Evolutionary conservation across 2,113 vertebrate genomes (phyloP).

Genomic region (Bombycilla garrulus): DNA sequence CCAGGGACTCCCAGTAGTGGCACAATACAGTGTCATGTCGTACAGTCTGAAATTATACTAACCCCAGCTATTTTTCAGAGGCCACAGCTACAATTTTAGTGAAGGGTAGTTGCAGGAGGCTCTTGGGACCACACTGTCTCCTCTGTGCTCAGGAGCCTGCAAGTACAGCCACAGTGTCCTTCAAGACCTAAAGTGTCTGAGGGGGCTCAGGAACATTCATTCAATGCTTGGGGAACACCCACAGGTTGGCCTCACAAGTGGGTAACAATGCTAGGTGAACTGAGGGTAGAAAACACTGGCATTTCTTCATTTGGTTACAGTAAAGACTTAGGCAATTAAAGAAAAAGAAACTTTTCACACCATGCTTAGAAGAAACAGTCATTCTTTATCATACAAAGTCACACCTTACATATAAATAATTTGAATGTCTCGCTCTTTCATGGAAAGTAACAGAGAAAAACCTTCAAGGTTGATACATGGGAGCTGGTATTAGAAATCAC

Average conservation of each 20-base stretch:
- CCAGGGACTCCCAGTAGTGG: not conserved
- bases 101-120: not conserved
- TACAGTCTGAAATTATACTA: not conserved
- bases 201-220: not conserved
- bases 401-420: slow-evolving; percentile 45
- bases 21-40: not conserved
- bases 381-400: slow-evolving; percentile 20
- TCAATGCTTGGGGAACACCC: not conserved
- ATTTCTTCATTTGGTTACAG: not conserved
- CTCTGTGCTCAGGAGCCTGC: not conserved
- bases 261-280: not conserved
- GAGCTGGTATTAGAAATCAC: slow-evolving; percentile 23
- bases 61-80: not conserved
- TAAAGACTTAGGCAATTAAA: not conserved
- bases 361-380: not conserved
- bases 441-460: slow-evolving; percentile 81
- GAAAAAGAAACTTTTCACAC: not conserved
- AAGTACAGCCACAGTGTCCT: not conserved
- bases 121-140: not conserved
- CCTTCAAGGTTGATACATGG: slow-evolving; percentile 67
- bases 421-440: slow-evolving; percentile 76
- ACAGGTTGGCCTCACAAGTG: not conserved
- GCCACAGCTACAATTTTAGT: not conserved
- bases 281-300: not conserved
- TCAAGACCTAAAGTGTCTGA: not conserved